These are phyloP conservation scores for Caenorhabditis angaria DNA, from an alignment of 2,888 invertebrate species.

Conservation along the genomic window DNA sequence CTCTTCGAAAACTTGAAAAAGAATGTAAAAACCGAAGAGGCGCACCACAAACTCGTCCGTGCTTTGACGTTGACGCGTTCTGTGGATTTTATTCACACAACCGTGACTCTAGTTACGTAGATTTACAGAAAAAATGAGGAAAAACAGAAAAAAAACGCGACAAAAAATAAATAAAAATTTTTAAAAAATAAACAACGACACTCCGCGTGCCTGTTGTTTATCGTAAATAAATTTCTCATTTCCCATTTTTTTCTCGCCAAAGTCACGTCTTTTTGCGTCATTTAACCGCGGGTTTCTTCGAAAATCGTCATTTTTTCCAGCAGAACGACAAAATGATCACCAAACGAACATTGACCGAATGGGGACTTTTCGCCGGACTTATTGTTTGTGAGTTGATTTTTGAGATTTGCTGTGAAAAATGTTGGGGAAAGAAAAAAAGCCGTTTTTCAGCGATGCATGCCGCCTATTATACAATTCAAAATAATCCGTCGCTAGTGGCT, in stretches of 20 bases:
- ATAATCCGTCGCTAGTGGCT: constrained; percentile 57
- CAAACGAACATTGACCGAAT: constrained; percentile 43
- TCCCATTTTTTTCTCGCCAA: constrained; percentile 9
- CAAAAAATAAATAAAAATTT: too few species aligned
- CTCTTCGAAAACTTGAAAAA: too few species aligned
- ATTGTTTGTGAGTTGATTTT: constrained; percentile 49
- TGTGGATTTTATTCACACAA: too few species aligned
- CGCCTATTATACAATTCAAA: constrained; percentile 67
- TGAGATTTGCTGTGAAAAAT: constrained; percentile 3
- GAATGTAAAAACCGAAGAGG: too few species aligned
- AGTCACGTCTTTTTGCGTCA: constrained; percentile 26
- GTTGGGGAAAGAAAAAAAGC: neutral
- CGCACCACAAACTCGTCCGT: too few species aligned
- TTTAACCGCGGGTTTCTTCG: neutral
- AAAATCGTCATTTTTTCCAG: constrained; percentile 5
- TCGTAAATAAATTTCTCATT: neutral
- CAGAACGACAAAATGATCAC: too few species aligned
- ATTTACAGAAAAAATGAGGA: neutral
- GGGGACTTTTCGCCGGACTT: constrained; percentile 52
- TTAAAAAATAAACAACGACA: too few species aligned
- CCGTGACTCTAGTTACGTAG: neutral
- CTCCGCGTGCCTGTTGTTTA: constrained; percentile 15
- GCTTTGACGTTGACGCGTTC: too few species aligned
- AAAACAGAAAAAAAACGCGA: constrained; percentile 22
- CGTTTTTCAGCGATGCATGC: constrained; percentile 60